Conservation (phyloP, 2,113 vertebrate genomes). For the Cyphomyrus discorhynchus region DNA sequence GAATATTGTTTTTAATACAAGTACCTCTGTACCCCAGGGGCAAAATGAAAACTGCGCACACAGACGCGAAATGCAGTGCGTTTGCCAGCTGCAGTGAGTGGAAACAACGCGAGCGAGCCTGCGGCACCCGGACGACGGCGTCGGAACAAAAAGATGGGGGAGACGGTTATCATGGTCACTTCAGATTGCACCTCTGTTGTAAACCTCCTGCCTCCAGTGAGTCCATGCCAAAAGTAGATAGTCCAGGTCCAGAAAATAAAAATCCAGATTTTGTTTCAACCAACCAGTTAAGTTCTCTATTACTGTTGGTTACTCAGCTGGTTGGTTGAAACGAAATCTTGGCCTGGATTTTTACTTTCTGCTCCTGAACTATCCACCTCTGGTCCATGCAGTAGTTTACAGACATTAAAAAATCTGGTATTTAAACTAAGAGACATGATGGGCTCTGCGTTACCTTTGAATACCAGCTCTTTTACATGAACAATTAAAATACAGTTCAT, state of each 20-base stretch:
- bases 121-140: not conserved
- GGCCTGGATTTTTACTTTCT: not conserved
- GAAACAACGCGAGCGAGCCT: not conserved
- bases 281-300: not conserved
- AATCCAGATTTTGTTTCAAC: not conserved
- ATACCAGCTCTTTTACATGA: slow-evolving; percentile 61
- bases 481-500: slow-evolving; percentile 40
- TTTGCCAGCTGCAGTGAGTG: not conserved
- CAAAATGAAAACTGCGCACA: not conserved
- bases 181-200: not conserved
- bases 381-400: not conserved
- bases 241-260: not conserved
- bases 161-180: not conserved
- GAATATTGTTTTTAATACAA: not conserved
- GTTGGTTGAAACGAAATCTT: not conserved
- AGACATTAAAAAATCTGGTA: slow-evolving; percentile 20
- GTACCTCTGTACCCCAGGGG: slow-evolving; percentile 17
- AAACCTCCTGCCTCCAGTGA: not conserved
- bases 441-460: slow-evolving; percentile 44
- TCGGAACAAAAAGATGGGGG: not conserved
- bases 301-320: not conserved
- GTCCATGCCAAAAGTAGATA: not conserved
- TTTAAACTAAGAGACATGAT: slow-evolving; percentile 24
- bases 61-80: not conserved
- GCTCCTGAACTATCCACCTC: not conserved